These are phyloP conservation scores for Lithophane ornitopus DNA, from an alignment of 2,888 invertebrate species.

Conservation along the genomic window DNA sequence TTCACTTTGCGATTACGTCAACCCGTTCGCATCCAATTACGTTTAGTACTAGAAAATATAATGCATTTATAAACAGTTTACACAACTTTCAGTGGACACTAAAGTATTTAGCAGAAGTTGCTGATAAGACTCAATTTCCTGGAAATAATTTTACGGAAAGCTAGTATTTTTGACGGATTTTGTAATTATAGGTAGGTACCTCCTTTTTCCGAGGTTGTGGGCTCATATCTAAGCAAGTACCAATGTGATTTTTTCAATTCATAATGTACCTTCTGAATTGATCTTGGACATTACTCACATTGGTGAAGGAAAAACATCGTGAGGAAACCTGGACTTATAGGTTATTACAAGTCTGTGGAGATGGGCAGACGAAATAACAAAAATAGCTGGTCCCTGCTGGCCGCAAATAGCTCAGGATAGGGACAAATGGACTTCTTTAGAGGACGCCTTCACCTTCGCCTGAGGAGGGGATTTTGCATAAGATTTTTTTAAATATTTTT, in stretches of 20 bases:
- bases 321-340: too few relatives aligned
- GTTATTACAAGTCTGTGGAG: too few relatives aligned
- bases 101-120: background rate
- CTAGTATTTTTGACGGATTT: background rate
- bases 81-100: background rate
- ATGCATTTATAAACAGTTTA: conserved; percentile 14
- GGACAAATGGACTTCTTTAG: too few relatives aligned
- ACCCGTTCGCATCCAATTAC: conserved; percentile 28
- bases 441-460: too few relatives aligned
- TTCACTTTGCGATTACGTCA: conserved; percentile 31
- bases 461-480: too few relatives aligned
- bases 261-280: background rate
- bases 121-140: background rate
- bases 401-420: too few relatives aligned
- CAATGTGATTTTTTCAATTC: background rate
- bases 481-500: too few relatives aligned
- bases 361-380: too few relatives aligned
- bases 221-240: background rate
- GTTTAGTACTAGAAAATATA: conserved; percentile 13
- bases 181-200: background rate
- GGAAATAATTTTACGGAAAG: background rate
- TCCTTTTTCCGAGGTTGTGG: background rate
- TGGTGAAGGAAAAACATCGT: background rate
- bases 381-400: too few relatives aligned
- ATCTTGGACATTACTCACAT: background rate